Percentiles rank a stretch among this genome's conserved stretches.
These are phyloP conservation scores for Tachuris rubrigastra DNA, from an alignment of 2,113 vertebrate species.

Conservation along the genomic window DNA sequence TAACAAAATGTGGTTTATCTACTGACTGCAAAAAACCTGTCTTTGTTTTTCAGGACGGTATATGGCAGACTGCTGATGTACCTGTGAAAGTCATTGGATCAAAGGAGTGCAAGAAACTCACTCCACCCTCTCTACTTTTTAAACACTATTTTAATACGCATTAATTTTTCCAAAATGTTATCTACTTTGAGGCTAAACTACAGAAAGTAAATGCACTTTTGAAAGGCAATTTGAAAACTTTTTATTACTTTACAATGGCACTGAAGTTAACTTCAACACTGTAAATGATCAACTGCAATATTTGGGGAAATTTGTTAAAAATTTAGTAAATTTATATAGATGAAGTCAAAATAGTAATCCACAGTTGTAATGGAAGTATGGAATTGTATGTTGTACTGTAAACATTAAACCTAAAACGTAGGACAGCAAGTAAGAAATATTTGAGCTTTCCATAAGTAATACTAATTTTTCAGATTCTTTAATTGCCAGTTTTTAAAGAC, in stretches of 20 bases:
- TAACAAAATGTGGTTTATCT: not conserved
- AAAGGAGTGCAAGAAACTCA: constrained; percentile 45
- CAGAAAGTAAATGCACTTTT: constrained; percentile 77
- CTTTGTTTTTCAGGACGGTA: constrained; percentile 88
- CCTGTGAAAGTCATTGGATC: constrained; percentile 32
- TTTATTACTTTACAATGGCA: constrained; percentile 85
- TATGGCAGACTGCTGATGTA: constrained; percentile 92
- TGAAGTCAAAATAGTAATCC: constrained; percentile 65
- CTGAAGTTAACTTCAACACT: constrained; percentile 89
- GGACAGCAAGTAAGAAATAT: constrained; percentile 58
- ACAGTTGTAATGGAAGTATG: constrained; percentile 55
- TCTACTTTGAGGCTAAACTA: constrained; percentile 67
- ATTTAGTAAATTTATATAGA: constrained; percentile 68
- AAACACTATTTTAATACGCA: constrained; percentile 75
- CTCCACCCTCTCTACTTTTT: constrained; percentile 59
- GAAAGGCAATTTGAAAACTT: constrained; percentile 76
- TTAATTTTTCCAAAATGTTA: constrained; percentile 62
- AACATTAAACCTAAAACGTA: constrained; percentile 48
- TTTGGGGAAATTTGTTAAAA: constrained; percentile 77
- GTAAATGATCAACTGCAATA: constrained; percentile 76
- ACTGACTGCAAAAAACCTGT: not conserved
- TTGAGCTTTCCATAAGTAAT: constrained; percentile 59
- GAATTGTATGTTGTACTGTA: constrained; percentile 42
- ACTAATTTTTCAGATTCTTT: constrained; percentile 46
- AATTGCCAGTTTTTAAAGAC: not conserved